Evolutionary conservation across 2,797 vertebrate species (phyloP).

Genomic region (Anabas testudineus): DNA sequence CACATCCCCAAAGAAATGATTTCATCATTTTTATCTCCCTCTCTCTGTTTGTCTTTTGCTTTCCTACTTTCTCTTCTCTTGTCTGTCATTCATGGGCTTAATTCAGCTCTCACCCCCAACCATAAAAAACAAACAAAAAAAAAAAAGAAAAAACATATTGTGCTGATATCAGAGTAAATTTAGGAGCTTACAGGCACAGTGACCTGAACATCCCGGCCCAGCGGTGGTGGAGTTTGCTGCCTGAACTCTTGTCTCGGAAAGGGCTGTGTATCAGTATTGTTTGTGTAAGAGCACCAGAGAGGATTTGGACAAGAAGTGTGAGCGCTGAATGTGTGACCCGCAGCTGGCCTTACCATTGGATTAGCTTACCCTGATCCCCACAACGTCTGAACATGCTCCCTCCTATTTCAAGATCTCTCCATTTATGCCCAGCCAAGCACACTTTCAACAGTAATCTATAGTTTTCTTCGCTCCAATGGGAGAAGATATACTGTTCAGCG

Average conservation of each 20-base stretch:
- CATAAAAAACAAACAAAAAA: too few relatives aligned
- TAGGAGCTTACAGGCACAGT: slow-evolving; percentile 60
- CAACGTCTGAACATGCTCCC: slow-evolving; percentile 72
- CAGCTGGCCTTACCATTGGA: slow-evolving; percentile 74
- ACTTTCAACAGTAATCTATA: slow-evolving; percentile 81
- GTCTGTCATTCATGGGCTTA: slow-evolving; percentile 50
- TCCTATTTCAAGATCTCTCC: slow-evolving; percentile 75
- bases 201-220: slow-evolving; percentile 60
- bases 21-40: slow-evolving; percentile 69
- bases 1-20: slow-evolving; percentile 71
- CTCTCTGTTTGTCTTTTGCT: slow-evolving; percentile 38
- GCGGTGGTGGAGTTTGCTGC: slow-evolving; percentile 53
- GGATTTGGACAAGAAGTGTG: slow-evolving; percentile 66
- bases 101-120: slow-evolving; percentile 18
- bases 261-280: slow-evolving; percentile 64
- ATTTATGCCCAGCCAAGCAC: slow-evolving; percentile 80
- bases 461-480: slow-evolving; percentile 73
- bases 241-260: slow-evolving; percentile 50
- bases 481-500: slow-evolving; percentile 66
- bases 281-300: slow-evolving; percentile 69
- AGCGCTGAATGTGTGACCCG: slow-evolving; percentile 74
- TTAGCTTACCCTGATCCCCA: slow-evolving; percentile 78
- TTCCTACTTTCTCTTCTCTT: slow-evolving; percentile 29
- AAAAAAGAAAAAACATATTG: slow-evolving; percentile 49
- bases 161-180: slow-evolving; percentile 70